Evolutionary conservation across 1,140 invertebrate species (phyloP).

Genomic region (Bombus cullumanus): DNA sequence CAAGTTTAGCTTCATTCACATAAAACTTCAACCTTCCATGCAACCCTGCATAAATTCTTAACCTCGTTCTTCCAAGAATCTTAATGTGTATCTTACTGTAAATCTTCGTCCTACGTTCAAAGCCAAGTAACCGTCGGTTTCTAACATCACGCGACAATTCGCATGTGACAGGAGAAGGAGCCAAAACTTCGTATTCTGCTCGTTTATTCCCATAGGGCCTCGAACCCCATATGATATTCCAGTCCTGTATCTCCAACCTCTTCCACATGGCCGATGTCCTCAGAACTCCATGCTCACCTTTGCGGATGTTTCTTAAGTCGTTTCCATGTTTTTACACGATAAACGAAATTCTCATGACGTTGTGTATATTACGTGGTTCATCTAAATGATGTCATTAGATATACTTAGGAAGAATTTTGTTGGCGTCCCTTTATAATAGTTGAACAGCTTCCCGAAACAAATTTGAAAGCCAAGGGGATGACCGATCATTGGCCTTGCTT

Average conservation of each 20-base stretch:
- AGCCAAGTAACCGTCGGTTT: neutral
- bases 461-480: constrained; percentile 10
- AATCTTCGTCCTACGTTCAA: constrained; percentile 20
- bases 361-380: constrained; percentile 70
- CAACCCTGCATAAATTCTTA: neutral
- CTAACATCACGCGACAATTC: constrained; percentile 48
- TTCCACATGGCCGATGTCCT: neutral
- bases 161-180: constrained; percentile 45
- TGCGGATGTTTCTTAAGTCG: constrained; percentile 49
- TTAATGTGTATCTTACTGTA: constrained; percentile 27
- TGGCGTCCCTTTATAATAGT: constrained; percentile 68
- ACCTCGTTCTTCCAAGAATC: neutral
- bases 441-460: neutral
- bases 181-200: constrained; percentile 39
- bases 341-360: constrained; percentile 69
- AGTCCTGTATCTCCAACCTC: constrained; percentile 19
- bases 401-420: constrained; percentile 77
- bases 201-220: constrained; percentile 36
- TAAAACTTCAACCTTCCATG: constrained; percentile 2
- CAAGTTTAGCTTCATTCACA: neutral
- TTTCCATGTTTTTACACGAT: constrained; percentile 67
- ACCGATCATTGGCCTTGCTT: constrained; percentile 49
- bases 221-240: constrained; percentile 59
- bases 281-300: constrained; percentile 10
- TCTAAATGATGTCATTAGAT: constrained; percentile 77